Evolutionary conservation across 2,888 invertebrate species (phyloP), one percentile per base, ranked within the genome.

Genomic region (Orgyia antiqua): DNA sequence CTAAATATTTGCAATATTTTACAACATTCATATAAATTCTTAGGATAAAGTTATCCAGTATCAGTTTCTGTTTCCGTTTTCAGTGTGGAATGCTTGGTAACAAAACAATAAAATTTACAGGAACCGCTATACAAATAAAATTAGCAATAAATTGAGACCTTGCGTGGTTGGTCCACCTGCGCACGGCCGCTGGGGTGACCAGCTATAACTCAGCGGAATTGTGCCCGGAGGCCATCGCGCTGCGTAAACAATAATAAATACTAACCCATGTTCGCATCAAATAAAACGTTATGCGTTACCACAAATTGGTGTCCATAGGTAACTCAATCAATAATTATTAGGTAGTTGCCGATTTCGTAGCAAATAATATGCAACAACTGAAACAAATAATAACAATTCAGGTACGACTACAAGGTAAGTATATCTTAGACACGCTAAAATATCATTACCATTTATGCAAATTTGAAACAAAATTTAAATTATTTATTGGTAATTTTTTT

Each of bases 91-190:
- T 37, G 48, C 42, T 47, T 45, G 29, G 36, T 31, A 38, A 42
- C 42, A 49, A 55, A 60, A 57, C 65, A 64, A 66, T 68, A 67
- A 64, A 67, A 67, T 62, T 60, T 57, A 53, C 52, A 59, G 51
- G 57, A 58, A 51, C 57, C 47, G 55, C 47, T 51, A 63, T 57
- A 64, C 64, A 64, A 66, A 74, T 73, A 74, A 75, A 80, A 80
- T 78, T 74, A 74, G 72, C 73, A 66, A 80, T 82, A 82, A 82
- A 82, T 82, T 72, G 70, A 63, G 71, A 68, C 68, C 64, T 68
- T 65, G 66, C 63, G 61, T 43, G 58, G 57, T 33, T 52, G 52
- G 42, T 54, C 66, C 82, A 82, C 82, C 83, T 82, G 80, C 58
- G 70, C 56, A 49, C 57, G 44, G 60, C 58, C 36, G 46, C 53